Evolutionary conservation across 1,140 invertebrate species (phyloP).

Genomic region (Philotrypesis tridentata): DNA sequence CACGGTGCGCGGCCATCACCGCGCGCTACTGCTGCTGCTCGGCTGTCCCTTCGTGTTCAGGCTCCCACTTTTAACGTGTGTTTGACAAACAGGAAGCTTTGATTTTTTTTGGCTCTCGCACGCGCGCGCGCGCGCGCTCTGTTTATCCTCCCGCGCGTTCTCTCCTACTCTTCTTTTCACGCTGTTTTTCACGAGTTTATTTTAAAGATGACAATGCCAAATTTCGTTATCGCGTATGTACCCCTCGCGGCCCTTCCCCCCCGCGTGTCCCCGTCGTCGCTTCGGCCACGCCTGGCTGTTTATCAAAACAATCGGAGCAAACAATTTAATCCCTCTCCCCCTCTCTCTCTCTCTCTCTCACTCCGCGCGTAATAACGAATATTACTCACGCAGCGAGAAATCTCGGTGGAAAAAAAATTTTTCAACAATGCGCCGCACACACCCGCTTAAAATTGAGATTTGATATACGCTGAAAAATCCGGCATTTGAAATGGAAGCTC

Average conservation of each 20-base stretch:
- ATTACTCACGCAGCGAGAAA: not conserved
- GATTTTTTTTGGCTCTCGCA: constrained; percentile 37
- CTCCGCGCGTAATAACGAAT: not conserved
- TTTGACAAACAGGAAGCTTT: constrained; percentile 49
- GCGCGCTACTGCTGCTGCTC: not conserved
- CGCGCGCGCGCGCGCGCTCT: not conserved
- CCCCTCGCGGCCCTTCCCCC: too few relatives aligned
- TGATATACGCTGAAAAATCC: not conserved
- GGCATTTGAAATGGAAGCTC: not conserved
- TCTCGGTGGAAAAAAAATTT: not conserved
- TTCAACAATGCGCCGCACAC: not conserved
- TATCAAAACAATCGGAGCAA: constrained; percentile 21
- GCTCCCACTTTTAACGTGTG: constrained; percentile 41
- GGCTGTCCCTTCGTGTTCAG: constrained; percentile 26
- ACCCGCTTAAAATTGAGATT: not conserved
- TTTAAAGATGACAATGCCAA: constrained; percentile 48
- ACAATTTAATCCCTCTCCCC: not conserved
- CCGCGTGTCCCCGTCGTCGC: too few relatives aligned
- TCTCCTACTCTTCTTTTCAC: constrained; percentile 29
- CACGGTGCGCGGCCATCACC: too few relatives aligned
- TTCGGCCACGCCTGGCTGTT: constrained; percentile 29
- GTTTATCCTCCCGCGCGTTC: constrained; percentile 21
- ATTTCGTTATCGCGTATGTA: constrained; percentile 29
- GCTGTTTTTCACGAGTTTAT: constrained; percentile 46
- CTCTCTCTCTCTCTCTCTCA: too few relatives aligned